These are phyloP conservation scores for Capromys pilorides DNA, from an alignment of 2,797 vertebrate species.

Conservation along the genomic window DNA sequence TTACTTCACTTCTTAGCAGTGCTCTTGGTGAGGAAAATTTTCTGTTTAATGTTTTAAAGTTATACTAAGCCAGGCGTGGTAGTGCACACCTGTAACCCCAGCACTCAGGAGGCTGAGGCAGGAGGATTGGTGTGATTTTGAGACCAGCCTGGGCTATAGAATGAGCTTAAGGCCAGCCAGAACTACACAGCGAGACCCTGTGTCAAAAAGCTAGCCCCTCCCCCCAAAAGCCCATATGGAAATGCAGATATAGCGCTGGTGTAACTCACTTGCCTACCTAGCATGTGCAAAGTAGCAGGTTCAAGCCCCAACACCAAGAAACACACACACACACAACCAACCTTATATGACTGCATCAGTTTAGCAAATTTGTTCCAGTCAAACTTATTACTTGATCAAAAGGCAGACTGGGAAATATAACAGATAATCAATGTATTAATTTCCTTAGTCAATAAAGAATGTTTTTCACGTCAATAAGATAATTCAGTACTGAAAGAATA, in stretches of 20 bases:
- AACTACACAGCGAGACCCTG: too few species aligned
- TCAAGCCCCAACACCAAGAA: neutral
- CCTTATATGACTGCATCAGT: neutral
- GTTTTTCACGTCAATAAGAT: neutral
- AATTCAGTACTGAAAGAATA: neutral
- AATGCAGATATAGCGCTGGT: neutral
- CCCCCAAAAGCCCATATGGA: neutral
- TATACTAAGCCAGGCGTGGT: neutral
- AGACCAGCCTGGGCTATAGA: too few species aligned
- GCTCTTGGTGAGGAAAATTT: conserved; percentile 31
- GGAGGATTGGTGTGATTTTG: too few species aligned
- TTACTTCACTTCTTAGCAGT: conserved; percentile 56
- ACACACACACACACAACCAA: neutral
- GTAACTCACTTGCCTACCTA: neutral
- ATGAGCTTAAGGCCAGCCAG: too few species aligned
- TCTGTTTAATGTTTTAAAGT: conserved; percentile 5
- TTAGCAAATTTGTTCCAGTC: conserved; percentile 45
- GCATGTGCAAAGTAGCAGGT: neutral
- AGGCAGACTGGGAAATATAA: neutral
- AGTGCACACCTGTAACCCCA: too few species aligned
- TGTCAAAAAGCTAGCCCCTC: too few species aligned
- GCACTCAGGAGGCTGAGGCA: too few species aligned
- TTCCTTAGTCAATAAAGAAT: conserved; percentile 44
- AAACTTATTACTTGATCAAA: conserved; percentile 35
- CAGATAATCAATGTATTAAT: neutral